phyloP scores from a whole-genome alignment of 2,888 invertebrate genomes.

The Ashinkailepas kermadecensis region DNA sequence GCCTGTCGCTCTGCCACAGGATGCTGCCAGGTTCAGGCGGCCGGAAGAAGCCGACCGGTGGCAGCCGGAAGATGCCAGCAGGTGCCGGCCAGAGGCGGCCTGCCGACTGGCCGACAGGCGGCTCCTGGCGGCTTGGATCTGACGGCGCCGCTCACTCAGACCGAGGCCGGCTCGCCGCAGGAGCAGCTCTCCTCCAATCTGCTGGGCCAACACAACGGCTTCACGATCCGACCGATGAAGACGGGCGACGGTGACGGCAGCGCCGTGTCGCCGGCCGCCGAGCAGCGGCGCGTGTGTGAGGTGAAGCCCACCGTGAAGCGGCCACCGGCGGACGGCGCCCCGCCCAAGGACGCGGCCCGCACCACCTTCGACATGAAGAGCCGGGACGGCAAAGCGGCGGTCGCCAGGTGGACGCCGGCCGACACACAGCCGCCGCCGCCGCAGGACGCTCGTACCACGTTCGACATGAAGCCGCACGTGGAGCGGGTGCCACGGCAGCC shows the following conservation, averaged over 20 bases:
- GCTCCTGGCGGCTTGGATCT: neutral
- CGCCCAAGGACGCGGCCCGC: neutral
- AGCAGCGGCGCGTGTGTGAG: neutral
- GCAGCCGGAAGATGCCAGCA: too few species aligned
- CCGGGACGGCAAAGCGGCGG: neutral
- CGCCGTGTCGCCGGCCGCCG: neutral
- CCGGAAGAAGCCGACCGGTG: neutral
- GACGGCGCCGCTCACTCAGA: neutral
- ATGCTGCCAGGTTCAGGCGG: neutral
- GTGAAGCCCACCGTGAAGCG: neutral
- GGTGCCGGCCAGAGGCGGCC: neutral
- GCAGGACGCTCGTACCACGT: constrained; percentile 1
- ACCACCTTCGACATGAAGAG: neutral
- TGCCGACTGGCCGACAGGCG: neutral
- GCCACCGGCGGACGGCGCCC: neutral
- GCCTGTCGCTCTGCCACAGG: neutral
- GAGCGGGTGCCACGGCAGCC: neutral
- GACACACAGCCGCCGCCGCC: neutral
- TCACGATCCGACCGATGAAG: neutral
- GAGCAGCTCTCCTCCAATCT: constrained; percentile 13
- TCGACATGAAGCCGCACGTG: neutral
- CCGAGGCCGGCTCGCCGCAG: neutral
- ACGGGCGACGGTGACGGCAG: neutral
- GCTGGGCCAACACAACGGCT: neutral
- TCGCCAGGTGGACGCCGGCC: neutral